Evolutionary conservation across 2,113 vertebrate genomes (phyloP).

Genomic region (Ictidomys tridecemlineatus): DNA sequence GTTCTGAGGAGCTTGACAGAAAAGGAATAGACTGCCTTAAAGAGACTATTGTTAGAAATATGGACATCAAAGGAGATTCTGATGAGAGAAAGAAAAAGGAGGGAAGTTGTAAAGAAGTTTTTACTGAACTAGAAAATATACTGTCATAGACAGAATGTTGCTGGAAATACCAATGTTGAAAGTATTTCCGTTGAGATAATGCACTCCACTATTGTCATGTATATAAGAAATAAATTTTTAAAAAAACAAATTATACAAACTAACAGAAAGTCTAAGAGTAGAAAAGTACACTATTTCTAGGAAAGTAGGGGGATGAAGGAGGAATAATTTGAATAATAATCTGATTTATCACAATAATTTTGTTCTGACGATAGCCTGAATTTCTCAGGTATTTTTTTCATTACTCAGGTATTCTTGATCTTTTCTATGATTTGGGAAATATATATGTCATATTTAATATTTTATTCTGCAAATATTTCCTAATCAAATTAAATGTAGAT

Average conservation of each 20-base stretch:
- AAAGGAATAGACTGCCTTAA: background rate
- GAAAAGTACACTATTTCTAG: background rate
- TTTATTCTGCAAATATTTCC: background rate
- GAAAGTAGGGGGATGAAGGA: too few relatives aligned
- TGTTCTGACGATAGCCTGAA: background rate
- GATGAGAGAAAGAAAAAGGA: too few relatives aligned
- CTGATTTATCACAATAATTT: background rate
- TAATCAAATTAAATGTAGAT: background rate
- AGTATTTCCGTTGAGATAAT: background rate
- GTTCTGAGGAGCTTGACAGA: background rate
- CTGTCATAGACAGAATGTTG: background rate
- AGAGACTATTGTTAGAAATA: too few relatives aligned
- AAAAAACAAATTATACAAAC: background rate
- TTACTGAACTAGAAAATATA: background rate
- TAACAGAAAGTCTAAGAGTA: background rate
- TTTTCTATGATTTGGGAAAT: background rate
- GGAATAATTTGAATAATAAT: background rate
- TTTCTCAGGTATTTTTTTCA: too few relatives aligned
- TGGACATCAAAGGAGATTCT: too few relatives aligned
- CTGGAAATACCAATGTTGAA: background rate
- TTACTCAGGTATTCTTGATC: too few relatives aligned
- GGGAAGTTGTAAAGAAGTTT: background rate
- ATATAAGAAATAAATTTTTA: too few relatives aligned
- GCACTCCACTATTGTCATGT: too few relatives aligned
- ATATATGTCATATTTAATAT: background rate